Percentiles rank a stretch among this genome's conserved stretches.
Conservation (phyloP, 2,113 vertebrate genomes). For the Percopsis transmontana region DNA sequence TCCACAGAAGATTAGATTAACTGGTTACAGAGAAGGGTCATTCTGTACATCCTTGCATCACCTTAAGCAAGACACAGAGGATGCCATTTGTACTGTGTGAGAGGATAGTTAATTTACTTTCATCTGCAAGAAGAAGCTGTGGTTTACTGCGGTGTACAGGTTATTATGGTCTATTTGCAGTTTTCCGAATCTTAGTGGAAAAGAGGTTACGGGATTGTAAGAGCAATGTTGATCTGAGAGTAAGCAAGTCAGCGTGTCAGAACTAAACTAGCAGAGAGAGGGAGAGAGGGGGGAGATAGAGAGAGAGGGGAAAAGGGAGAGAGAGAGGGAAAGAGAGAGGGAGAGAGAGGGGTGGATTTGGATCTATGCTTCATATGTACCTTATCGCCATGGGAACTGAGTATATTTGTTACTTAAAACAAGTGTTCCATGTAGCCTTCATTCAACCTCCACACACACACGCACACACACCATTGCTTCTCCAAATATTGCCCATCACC, state of each 20-base stretch:
- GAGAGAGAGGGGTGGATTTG: not conserved
- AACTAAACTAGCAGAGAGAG: not conserved
- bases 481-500: slow-evolving; percentile 40
- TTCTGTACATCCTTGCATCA: too few species aligned
- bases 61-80: too few species aligned
- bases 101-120: too few species aligned
- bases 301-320: not conserved
- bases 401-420: slow-evolving; percentile 29
- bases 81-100: too few species aligned
- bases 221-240: not conserved
- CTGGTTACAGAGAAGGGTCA: too few species aligned
- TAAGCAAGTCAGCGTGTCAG: not conserved
- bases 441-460: slow-evolving; percentile 2
- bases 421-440: slow-evolving; percentile 33
- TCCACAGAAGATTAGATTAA: too few species aligned
- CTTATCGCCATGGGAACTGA: slow-evolving; percentile 27
- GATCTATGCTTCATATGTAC: slow-evolving; percentile 8
- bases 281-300: too few species aligned
- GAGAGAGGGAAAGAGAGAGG: not conserved
- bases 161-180: too few species aligned
- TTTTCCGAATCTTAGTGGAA: too few species aligned
- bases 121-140: too few species aligned
- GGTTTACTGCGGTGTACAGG: too few species aligned
- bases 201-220: too few species aligned
- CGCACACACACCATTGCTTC: slow-evolving; percentile 14